phyloP scores from a whole-genome alignment of 2,797 vertebrate species.

The Halcyon chelicuti region DNA sequence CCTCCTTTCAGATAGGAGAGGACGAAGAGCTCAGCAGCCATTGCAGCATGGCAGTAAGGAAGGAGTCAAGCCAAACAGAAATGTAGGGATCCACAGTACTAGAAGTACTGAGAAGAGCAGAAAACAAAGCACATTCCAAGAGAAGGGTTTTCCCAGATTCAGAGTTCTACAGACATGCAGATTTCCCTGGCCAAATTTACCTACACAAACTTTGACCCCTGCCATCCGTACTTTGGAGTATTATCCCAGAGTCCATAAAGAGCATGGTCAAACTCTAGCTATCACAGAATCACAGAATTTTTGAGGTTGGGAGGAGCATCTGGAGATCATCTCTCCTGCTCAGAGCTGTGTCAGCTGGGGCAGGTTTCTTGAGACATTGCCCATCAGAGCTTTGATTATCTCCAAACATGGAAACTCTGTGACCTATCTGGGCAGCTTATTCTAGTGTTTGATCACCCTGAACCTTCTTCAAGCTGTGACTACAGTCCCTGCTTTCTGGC shows the following conservation, averaged over 20 bases:
- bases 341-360: neutral
- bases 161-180: neutral
- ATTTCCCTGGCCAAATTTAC: neutral
- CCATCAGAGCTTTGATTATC: neutral
- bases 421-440: neutral
- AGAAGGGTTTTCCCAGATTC: neutral
- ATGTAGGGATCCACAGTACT: neutral
- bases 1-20: neutral
- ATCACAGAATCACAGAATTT: neutral
- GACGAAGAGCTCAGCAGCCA: rapidly evolving
- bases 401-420: neutral
- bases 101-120: neutral
- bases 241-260: neutral
- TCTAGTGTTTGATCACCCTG: neutral
- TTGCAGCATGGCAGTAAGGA: neutral
- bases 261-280: neutral
- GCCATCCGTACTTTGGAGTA: neutral
- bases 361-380: neutral
- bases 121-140: neutral
- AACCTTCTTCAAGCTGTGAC: neutral
- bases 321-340: neutral
- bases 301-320: neutral
- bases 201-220: neutral
- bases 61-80: neutral
- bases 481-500: neutral